Evolutionary conservation across 2,888 invertebrate genomes (phyloP).

Genomic region (Euzophera pinguis): DNA sequence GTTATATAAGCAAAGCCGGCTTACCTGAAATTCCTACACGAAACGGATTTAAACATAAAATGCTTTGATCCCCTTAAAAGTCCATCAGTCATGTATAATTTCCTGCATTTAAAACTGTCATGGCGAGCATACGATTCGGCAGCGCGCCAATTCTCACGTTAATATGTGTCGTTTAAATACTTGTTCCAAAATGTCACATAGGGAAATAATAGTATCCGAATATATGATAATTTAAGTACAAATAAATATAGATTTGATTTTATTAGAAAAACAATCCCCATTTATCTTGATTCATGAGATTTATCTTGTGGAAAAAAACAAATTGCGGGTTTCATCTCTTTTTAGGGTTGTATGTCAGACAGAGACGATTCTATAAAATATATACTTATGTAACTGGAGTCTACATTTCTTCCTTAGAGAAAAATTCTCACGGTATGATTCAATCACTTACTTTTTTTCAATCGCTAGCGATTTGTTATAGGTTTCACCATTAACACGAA

Average conservation of each 20-base stretch:
- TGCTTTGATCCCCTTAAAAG: conserved; percentile 5
- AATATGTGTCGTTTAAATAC: conserved; percentile 7
- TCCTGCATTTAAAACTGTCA: neutral
- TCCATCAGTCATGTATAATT: conserved; percentile 8
- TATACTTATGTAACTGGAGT: no score
- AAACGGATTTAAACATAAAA: neutral
- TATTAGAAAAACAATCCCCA: no score
- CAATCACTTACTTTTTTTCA: no score
- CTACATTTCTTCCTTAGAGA: no score
- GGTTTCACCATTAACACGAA: no score
- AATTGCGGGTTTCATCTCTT: no score
- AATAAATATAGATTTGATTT: no score
- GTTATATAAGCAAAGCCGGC: neutral
- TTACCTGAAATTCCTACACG: neutral
- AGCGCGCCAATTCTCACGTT: conserved; percentile 6
- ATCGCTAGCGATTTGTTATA: no score
- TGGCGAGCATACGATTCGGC: neutral
- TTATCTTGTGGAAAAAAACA: neutral
- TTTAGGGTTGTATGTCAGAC: no score
- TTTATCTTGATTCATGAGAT: no score
- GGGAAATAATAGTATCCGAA: neutral
- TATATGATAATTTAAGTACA: neutral
- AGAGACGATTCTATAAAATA: no score
- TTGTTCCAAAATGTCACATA: conserved; percentile 3
- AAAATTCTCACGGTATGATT: no score